phyloP scores from a whole-genome alignment of 1,140 invertebrate species.

The Apis laboriosa region DNA sequence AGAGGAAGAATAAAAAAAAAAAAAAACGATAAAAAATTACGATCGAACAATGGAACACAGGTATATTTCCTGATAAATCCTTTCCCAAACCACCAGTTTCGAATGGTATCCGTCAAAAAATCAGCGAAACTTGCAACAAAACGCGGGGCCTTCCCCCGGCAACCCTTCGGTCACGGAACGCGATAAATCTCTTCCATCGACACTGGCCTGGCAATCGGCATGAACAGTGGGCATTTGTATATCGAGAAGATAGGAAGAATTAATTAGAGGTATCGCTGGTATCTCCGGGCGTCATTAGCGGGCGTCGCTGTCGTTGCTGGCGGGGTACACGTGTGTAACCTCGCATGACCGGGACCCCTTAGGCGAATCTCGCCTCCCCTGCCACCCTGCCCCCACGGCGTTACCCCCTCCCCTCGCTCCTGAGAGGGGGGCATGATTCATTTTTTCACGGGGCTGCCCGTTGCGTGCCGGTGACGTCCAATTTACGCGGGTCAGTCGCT shows the following conservation, averaged over 20 bases:
- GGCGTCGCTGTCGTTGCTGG: constrained; percentile 60
- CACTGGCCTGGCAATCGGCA: constrained; percentile 53
- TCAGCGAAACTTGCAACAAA: background rate
- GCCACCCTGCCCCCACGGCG: constrained; percentile 25
- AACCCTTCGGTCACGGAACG: constrained; percentile 53
- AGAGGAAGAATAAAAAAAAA: background rate
- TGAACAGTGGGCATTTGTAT: constrained; percentile 71
- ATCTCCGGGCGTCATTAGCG: constrained; percentile 76
- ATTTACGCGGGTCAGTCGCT: constrained; percentile 48
- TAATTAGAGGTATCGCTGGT: constrained; percentile 77
- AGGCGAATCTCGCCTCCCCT: constrained; percentile 59
- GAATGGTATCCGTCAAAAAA: background rate
- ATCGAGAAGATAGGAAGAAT: constrained; percentile 74
- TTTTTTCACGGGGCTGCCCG: constrained; percentile 47
- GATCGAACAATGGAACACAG: too few species aligned
- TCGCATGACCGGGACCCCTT: constrained; percentile 63
- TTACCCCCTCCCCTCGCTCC: constrained; percentile 6
- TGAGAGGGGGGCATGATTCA: constrained; percentile 45
- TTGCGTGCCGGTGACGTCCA: constrained; percentile 60
- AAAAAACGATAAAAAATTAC: too few species aligned
- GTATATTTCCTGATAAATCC: too few species aligned
- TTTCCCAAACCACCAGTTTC: too few species aligned
- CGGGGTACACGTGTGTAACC: constrained; percentile 55
- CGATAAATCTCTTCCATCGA: constrained; percentile 61
- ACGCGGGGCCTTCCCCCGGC: constrained; percentile 9